A percentile compares a stretch with the other conserved stretches of the same genome.
Evolutionary conservation across 2,888 invertebrate genomes (phyloP).

Genomic region (Tetrapedia diversipes): DNA sequence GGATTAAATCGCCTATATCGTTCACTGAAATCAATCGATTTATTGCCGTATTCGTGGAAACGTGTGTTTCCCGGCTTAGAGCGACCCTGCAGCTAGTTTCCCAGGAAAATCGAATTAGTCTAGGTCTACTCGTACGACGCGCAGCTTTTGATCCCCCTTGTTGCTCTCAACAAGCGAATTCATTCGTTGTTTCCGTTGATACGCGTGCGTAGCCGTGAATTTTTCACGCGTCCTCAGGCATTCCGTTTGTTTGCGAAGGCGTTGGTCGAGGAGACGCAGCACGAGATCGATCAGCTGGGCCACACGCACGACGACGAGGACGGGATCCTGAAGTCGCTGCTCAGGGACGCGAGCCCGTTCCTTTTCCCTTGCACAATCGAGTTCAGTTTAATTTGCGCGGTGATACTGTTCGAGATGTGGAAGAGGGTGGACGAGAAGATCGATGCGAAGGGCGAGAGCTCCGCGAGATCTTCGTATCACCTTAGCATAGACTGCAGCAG

Average conservation of each 20-base stretch:
- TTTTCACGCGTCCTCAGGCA: slow-evolving; percentile 20
- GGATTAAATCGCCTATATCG: slow-evolving; percentile 48
- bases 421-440: slow-evolving; percentile 89
- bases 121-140: slow-evolving; percentile 30
- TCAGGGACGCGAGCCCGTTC: slow-evolving; percentile 89
- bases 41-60: slow-evolving; percentile 46
- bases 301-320: slow-evolving; percentile 79
- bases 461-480: slow-evolving; percentile 75
- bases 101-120: slow-evolving; percentile 38
- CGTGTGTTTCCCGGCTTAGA: neutral
- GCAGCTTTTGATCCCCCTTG: slow-evolving; percentile 31
- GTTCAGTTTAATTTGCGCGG: slow-evolving; percentile 95
- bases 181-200: neutral
- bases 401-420: slow-evolving; percentile 92
- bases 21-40: slow-evolving; percentile 52
- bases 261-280: slow-evolving; percentile 93
- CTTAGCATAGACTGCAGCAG: slow-evolving; percentile 90
- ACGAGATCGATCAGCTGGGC: slow-evolving; percentile 91
- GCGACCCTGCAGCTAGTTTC: slow-evolving; percentile 20
- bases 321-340: slow-evolving; percentile 85
- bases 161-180: no score
- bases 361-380: slow-evolving; percentile 96
- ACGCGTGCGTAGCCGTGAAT: slow-evolving; percentile 14
- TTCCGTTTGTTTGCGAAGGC: slow-evolving; percentile 63
- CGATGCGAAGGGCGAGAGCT: slow-evolving; percentile 83